Conservation (phyloP, 2,113 vertebrate genomes). For the cattle (Bos taurus) region ARS-UCD2.0 NC_037346.1:36361501-36362000, state of each 20-base stretch:
- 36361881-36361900: no score
- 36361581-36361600: neutral
- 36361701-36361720: neutral
- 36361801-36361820: neutral
- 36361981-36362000: fast-evolving
- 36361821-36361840: neutral
- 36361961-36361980: neutral
- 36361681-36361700: neutral
- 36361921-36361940: neutral
- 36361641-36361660: neutral
- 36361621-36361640: neutral
- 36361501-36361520: neutral
- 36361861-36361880: neutral
- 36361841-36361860: neutral
- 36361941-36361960: neutral
- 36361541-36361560: neutral
- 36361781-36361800: neutral
- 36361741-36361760: neutral
- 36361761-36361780: no score
- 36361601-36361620: neutral
- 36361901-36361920: neutral
- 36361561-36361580: neutral
- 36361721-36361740: neutral
- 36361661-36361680: neutral
- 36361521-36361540: neutral